Conservation (phyloP, 2,113 vertebrate species). For the Lipotes vexillifer region DNA sequence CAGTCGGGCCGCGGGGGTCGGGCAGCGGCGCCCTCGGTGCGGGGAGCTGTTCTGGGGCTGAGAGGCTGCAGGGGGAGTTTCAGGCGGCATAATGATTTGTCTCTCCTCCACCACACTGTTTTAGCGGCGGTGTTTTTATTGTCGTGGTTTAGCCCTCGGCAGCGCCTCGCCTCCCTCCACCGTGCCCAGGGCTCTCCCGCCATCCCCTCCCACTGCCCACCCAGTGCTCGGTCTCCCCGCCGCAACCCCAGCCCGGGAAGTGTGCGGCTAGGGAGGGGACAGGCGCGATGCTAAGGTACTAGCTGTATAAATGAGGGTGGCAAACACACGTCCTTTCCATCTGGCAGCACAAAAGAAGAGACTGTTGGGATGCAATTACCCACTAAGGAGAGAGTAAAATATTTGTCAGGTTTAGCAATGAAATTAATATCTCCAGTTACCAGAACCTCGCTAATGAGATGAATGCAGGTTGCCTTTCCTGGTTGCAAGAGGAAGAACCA, state of each 20-base stretch:
- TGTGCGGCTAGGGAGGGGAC: background rate
- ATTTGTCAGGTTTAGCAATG: constrained; percentile 47
- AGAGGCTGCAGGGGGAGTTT: background rate
- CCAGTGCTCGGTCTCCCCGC: background rate
- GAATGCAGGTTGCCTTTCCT: constrained; percentile 35
- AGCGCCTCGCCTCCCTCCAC: background rate
- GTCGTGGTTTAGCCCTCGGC: background rate
- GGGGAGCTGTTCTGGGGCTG: background rate
- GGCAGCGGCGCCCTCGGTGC: background rate
- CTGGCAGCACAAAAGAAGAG: constrained; percentile 58
- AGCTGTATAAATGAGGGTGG: constrained; percentile 65
- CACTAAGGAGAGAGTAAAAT: constrained; percentile 39
- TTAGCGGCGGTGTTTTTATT: background rate
- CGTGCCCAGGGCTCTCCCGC: background rate
- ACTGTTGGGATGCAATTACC: constrained; percentile 49
- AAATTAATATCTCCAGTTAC: constrained; percentile 52
- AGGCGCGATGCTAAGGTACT: constrained; percentile 37
- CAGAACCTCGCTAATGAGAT: constrained; percentile 33
- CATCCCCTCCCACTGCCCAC: background rate
- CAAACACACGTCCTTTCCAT: constrained; percentile 65
- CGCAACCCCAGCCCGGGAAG: background rate
- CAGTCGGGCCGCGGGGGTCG: background rate
- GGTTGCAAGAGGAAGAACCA: background rate
- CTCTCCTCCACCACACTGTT: background rate
- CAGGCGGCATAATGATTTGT: background rate